Conservation (phyloP, 2,113 vertebrate species). For the Geococcyx californianus region DNA sequence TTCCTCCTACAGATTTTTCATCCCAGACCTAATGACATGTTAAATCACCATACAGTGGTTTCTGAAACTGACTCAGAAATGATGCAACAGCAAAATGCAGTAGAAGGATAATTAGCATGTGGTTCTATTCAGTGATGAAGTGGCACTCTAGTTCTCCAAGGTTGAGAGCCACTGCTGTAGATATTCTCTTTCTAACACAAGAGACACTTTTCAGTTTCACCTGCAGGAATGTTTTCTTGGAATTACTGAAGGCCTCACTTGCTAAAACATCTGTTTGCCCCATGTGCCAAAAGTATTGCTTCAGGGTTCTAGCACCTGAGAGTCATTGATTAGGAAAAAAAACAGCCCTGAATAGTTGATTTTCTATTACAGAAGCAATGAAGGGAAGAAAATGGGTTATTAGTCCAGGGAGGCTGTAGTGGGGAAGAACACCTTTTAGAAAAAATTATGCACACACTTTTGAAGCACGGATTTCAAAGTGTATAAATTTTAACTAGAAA, state of each 20-base stretch:
- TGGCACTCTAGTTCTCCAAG: neutral
- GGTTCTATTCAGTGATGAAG: neutral
- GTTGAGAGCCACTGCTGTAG: neutral
- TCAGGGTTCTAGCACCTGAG: neutral
- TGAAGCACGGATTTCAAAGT: neutral
- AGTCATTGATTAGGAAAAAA: neutral
- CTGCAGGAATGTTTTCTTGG: neutral
- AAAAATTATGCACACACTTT: neutral
- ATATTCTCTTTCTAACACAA: neutral
- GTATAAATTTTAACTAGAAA: neutral
- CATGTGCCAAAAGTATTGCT: neutral
- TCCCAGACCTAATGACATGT: neutral
- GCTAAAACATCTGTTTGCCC: conserved; percentile 1
- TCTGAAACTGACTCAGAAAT: neutral
- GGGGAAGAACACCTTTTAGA: neutral
- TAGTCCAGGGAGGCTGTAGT: fast-evolving
- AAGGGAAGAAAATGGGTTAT: neutral
- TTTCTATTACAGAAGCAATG: neutral
- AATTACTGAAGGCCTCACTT: neutral
- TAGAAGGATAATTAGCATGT: neutral
- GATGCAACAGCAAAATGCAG: neutral
- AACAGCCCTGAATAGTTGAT: neutral
- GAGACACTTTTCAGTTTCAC: neutral
- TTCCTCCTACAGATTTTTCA: neutral
- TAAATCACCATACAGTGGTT: neutral